Evolutionary conservation across 2,113 vertebrate species (phyloP).

Genomic region (Coptodon rendalli): DNA sequence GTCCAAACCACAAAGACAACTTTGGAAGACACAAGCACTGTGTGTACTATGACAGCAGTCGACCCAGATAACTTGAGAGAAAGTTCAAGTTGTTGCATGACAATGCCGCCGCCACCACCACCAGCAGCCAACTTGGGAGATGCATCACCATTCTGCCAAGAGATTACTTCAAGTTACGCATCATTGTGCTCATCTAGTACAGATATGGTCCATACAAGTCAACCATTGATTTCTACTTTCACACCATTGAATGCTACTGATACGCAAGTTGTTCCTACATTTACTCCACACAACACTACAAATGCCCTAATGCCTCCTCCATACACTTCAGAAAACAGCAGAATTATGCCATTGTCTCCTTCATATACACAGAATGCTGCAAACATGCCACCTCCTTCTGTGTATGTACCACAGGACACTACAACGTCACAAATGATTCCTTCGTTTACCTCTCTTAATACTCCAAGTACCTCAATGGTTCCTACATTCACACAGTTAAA

Average conservation of each 20-base stretch:
- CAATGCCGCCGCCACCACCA: neutral
- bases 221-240: conserved; percentile 43
- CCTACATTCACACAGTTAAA: conserved; percentile 43
- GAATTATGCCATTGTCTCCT: conserved; percentile 38
- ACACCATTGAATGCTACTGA: conserved; percentile 57
- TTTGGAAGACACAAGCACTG: neutral
- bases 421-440: conserved; percentile 29
- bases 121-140: neutral
- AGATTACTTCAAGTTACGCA: conserved; percentile 35
- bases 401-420: conserved; percentile 34
- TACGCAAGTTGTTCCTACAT: conserved; percentile 62
- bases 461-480: conserved; percentile 47
- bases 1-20: neutral
- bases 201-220: conserved; percentile 28
- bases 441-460: conserved; percentile 21
- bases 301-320: conserved; percentile 38
- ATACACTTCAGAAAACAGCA: conserved; percentile 44
- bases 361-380: conserved; percentile 27
- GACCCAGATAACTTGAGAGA: conserved; percentile 35
- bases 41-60: conserved; percentile 29
- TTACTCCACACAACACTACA: conserved; percentile 50
- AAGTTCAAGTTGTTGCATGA: conserved; percentile 34
- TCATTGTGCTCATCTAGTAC: conserved; percentile 34
- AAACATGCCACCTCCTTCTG: conserved; percentile 6
- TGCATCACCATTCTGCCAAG: conserved; percentile 16